A percentile compares a stretch with the other conserved stretches of the same genome.
Conservation (phyloP, 2,113 vertebrate species). For the Phocoena phocoena region DNA sequence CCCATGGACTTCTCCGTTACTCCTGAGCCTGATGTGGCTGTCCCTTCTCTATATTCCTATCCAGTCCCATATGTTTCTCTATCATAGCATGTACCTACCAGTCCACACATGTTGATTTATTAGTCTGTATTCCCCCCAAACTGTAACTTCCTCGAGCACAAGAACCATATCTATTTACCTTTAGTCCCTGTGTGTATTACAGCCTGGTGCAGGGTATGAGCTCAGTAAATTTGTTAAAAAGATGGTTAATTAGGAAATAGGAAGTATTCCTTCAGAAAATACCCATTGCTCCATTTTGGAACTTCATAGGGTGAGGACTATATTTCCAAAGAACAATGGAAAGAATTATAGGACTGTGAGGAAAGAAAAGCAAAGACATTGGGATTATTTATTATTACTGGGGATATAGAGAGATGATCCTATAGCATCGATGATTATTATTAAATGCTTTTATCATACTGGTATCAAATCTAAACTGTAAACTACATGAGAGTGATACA, state of each 20-base stretch:
- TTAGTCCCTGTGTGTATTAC: not conserved
- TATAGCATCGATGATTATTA: not conserved
- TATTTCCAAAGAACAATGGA: not conserved
- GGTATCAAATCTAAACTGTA: not conserved
- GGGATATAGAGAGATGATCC: not conserved
- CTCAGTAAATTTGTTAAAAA: not conserved
- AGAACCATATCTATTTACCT: not conserved
- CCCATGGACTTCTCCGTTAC: not conserved
- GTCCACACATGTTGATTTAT: not conserved
- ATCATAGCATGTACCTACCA: not conserved
- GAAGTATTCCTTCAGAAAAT: not conserved
- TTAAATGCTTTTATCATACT: not conserved
- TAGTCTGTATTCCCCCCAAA: not conserved
- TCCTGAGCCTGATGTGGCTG: not conserved
- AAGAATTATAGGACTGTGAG: not conserved
- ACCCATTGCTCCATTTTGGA: not conserved
- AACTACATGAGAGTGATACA: not conserved
- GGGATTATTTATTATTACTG: not conserved
- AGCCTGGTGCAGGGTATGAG: not conserved
- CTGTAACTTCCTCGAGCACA: not conserved
- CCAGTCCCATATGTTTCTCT: not conserved
- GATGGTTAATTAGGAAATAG: not conserved
- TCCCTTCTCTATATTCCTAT: not conserved
- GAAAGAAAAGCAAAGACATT: not conserved
- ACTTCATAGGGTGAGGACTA: not conserved